Conservation (phyloP, 2,113 vertebrate species). For the Brachyhypopomus gauderio region DNA sequence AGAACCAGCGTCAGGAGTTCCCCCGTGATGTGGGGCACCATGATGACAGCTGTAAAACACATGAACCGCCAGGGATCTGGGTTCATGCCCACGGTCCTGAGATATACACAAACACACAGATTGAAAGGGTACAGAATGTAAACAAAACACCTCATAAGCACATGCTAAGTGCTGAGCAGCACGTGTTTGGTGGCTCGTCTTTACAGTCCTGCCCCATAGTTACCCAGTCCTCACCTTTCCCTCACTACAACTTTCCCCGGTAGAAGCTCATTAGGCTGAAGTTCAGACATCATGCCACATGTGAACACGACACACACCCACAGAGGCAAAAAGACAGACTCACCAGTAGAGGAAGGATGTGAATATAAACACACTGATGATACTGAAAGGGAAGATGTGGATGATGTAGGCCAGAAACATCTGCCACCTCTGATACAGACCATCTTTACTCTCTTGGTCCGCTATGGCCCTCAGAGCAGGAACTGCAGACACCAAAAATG, state of each 20-base stretch:
- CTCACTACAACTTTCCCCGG: background rate
- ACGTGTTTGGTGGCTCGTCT: background rate
- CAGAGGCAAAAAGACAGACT: conserved; percentile 19
- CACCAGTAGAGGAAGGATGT: conserved; percentile 91
- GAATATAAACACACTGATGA: conserved; percentile 82
- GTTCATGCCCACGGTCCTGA: conserved; percentile 85
- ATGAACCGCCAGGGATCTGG: conserved; percentile 84
- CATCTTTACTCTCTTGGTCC: conserved; percentile 93
- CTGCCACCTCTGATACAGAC: conserved; percentile 93
- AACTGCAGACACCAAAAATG: conserved; percentile 69
- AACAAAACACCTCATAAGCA: background rate
- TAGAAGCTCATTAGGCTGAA: conserved; percentile 16
- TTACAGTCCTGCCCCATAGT: background rate
- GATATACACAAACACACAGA: conserved; percentile 19
- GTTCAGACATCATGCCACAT: background rate
- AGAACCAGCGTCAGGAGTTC: conserved; percentile 88
- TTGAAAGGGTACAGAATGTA: background rate
- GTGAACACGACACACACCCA: background rate
- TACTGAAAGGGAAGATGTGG: conserved; percentile 90
- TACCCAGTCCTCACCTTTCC: background rate
- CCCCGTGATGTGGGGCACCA: conserved; percentile 85
- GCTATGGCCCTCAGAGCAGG: conserved; percentile 84
- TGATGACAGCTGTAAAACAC: conserved; percentile 83
- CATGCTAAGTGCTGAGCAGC: background rate
- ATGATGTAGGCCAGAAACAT: conserved; percentile 91